Evolutionary conservation across 2,113 vertebrate species (phyloP), one percentile per base, ranked within the genome.

Genomic region (Triplophysa siluroides): DNA sequence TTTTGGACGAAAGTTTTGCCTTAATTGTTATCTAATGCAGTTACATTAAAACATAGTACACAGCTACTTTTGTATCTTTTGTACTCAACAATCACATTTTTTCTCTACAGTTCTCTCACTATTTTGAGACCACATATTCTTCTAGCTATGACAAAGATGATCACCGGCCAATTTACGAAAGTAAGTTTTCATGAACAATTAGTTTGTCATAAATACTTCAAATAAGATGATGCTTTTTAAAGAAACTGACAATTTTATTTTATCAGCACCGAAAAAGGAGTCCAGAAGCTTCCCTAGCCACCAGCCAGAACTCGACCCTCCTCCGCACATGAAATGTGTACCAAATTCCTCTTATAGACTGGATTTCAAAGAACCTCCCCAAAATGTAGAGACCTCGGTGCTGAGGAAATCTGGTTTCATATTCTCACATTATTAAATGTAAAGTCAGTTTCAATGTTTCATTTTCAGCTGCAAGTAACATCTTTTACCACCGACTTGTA

Each of bases 81-180:
- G 13, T 65, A 3, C 26, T 38, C 7, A 43, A 10, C 14, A 19
- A 9, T 26, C 2, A 38, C 41, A 83, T 47, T 52, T 19, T 73
- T 68, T 87, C 12, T 88, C 65, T 33, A 72, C 82, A 93, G 90
- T 92, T 84, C 74, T 82, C 83, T 83, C 90, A 89, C 81, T 92
- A 90, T 79, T 94, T 91, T 86, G 87, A 91, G 83, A 90, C 88
- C 78, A 89, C 86, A 14, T 91, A 89, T 67, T 80, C 76, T 23
- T 21, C 79, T 10, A 83, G 79, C 78, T 90, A 87, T 76, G 85
- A 87, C 65, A 83, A 89, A 84, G 80, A 80, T 16, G 78, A 77
- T 21, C 72, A 21, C 69, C 50, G 18, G 2, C 56, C 84, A 12
- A 43, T 81, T 54, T 64, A 78, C 65, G 60, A 9, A 41, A n/a